Conservation (phyloP, 2,113 vertebrate genomes). For the Pica pica region DNA sequence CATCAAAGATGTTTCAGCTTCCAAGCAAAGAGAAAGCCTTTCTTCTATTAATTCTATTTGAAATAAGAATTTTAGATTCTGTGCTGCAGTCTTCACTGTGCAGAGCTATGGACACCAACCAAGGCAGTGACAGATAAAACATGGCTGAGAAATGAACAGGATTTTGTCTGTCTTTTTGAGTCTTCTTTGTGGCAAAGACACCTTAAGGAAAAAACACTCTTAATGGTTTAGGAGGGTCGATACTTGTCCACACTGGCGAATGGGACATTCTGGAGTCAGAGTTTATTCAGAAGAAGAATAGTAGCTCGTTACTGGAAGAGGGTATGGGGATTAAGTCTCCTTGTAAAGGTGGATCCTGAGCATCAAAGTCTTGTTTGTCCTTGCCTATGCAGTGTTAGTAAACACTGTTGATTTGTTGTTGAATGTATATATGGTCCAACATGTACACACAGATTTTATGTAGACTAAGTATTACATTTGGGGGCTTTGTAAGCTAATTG, state of each 20-base stretch:
- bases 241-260: not conserved
- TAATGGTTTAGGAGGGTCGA: not conserved
- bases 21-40: not conserved
- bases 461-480: not conserved
- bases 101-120: not conserved
- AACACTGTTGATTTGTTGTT: not conserved
- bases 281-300: not conserved
- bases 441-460: not conserved
- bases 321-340: not conserved
- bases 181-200: not conserved
- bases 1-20: not conserved
- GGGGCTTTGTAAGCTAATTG: not conserved
- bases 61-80: not conserved
- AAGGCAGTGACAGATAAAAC: not conserved
- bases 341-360: not conserved
- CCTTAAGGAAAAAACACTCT: not conserved
- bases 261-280: not conserved
- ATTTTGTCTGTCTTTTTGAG: not conserved
- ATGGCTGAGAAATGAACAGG: not conserved
- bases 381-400: not conserved
- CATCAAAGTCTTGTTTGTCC: not conserved
- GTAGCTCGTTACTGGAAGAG: not conserved
- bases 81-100: not conserved
- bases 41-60: not conserved
- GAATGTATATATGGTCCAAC: not conserved